Base-by-base conservation (phyloP, 1,140 invertebrate species). In the Micrasema minimum region DNA sequence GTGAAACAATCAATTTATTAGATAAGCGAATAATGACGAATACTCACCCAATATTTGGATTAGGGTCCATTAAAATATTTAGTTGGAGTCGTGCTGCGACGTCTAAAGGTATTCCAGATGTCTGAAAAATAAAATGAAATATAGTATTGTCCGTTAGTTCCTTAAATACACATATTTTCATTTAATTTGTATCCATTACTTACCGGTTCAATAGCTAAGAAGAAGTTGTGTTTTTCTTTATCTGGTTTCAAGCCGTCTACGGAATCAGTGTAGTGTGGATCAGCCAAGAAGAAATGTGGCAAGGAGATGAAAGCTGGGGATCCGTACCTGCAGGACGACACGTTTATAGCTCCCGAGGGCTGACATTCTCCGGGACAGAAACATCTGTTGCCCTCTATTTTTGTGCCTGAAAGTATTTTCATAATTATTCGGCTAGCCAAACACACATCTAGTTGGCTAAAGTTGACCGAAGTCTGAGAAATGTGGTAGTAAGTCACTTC, bases 201-300 rank as follows among this genome's bases (percentile, higher is more conserved):
- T 57, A 80, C 86, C 16, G 93, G 93, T 80, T 96, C 92, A 22
- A 94, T 76, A 7, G 88, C 82, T 46, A 96, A 80, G 61, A 81
- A 83, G 75, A 93, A 91, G 71, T 89, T 84, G 77, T 96, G 93
- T 76, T 89, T 84, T 0, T 87, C 79, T 61, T 87, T 83, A 38
- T 90, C 80, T 0, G 95, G 94, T 0, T 85, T 75, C 81, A 96
- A 81, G 23, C 94, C 94, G 0, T 80, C 77, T 1, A 96, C 87
- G 1, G 82, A 80, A 11, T 90, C 72, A 9, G 79, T 68, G 57
- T 94, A 91, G 65, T 79, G 86, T 0, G 87, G 81, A 80, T 96
- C 93, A 0, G 90, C 93, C 69, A 91, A 81, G 78, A 93, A 91
- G 84, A 96, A 97, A 80, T 97, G 95, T 0, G 95, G 95, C 68